These are phyloP conservation scores for Megaceryle alcyon DNA, from an alignment of 2,797 vertebrate genomes.

Conservation along the genomic window DNA sequence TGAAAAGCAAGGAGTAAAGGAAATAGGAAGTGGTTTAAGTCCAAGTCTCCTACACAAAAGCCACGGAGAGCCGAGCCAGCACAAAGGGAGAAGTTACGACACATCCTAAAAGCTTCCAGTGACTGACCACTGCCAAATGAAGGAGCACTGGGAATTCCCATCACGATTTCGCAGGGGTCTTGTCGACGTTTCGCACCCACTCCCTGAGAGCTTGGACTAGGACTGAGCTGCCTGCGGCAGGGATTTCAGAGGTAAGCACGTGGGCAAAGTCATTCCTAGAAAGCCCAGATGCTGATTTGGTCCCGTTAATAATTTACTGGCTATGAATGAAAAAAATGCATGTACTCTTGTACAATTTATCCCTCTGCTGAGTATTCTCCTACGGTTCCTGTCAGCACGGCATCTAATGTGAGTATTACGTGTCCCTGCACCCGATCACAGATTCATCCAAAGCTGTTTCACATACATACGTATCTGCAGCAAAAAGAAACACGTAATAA, in stretches of 20 bases:
- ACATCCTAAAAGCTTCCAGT: background rate
- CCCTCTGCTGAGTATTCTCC: background rate
- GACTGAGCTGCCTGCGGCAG: background rate
- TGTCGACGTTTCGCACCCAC: background rate
- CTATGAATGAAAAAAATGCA: background rate
- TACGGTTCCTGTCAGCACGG: background rate
- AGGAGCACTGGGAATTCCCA: background rate
- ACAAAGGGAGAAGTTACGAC: background rate
- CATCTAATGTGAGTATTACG: background rate
- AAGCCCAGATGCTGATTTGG: background rate
- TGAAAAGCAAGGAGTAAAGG: background rate
- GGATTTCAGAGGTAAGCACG: background rate
- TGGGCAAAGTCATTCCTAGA: background rate
- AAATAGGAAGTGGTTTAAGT: conserved; percentile 6
- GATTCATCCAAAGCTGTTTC: background rate
- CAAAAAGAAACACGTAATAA: background rate
- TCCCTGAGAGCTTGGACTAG: accelerated
- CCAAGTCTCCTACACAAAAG: background rate
- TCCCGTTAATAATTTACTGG: background rate
- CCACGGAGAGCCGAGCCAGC: background rate
- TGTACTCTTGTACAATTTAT: background rate
- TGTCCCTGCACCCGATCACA: background rate
- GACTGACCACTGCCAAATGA: background rate
- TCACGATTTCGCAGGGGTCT: background rate
- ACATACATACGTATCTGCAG: background rate